Percentiles rank a stretch among this genome's conserved stretches.
These are phyloP conservation scores for Lucilia sericata DNA, from an alignment of 1,140 invertebrate genomes.

Conservation along the genomic window DNA sequence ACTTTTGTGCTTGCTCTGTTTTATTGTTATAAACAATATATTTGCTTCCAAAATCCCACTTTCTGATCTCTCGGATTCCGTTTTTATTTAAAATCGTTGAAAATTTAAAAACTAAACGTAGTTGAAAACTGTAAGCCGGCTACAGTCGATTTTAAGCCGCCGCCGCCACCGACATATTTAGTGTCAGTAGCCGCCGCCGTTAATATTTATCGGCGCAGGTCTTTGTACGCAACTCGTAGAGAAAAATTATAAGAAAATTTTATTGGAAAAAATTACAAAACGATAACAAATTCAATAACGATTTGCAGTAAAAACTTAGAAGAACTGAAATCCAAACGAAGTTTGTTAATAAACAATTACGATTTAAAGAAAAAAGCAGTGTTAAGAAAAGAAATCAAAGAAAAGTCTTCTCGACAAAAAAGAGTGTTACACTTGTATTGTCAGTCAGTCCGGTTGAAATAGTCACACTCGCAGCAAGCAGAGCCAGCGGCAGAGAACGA, in stretches of 20 bases:
- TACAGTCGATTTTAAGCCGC: too few relatives aligned
- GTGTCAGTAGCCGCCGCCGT: too few relatives aligned
- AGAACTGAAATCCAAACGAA: not conserved
- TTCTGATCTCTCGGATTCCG: too few relatives aligned
- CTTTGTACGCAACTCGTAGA: conserved; percentile 5
- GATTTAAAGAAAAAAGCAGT: not conserved
- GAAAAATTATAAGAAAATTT: conserved; percentile 15
- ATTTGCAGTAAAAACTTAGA: not conserved
- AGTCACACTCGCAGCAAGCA: conserved; percentile 22
- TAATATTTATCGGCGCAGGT: too few relatives aligned
- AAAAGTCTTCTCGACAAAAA: not conserved
- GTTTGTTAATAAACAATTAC: not conserved
- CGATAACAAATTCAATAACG: not conserved
- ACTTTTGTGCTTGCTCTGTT: too few relatives aligned
- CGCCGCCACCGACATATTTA: too few relatives aligned
- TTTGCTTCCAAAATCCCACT: too few relatives aligned
- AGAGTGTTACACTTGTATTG: conserved; percentile 7
- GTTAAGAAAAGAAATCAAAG: not conserved
- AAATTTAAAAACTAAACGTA: too few relatives aligned
- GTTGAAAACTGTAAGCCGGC: too few relatives aligned
- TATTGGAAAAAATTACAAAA: conserved; percentile 18
- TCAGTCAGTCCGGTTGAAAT: conserved; percentile 22
- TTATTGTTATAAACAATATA: too few relatives aligned
- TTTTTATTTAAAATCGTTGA: too few relatives aligned
- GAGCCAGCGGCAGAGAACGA: conserved; percentile 14